Evolutionary conservation across 2,113 vertebrate genomes (phyloP), one percentile per base, ranked within the genome.

Genomic region (Mormoops blainvillei): DNA sequence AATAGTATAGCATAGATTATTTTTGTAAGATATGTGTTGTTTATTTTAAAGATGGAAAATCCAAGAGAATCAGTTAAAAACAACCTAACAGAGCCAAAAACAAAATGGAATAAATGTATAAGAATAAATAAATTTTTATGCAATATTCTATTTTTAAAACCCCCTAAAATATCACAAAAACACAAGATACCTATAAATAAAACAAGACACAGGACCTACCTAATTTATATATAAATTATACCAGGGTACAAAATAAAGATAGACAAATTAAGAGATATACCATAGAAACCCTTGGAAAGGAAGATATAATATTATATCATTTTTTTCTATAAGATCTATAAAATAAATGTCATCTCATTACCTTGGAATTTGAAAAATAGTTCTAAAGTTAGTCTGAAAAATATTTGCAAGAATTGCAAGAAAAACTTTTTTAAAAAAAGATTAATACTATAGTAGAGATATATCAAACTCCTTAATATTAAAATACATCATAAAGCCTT

Each of bases 301-400:
- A 89, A 94, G 28, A 91, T 26, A 80, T 33, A 78, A 26, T 45
- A 82, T n/a, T 83, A 48, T 58, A 38, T 14, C 5, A 28, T 15
- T 73, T 87, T 94, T 70, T 70, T 76, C 13, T 31, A 87, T 93
- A 94, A 96, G 68, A 7, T n/a, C 50, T 91, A 36, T 67, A 90
- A 91, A 87, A 82, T 78, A 86, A 92, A 97, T 43, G 22, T 7
- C 43, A 58, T 70, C 65, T 73, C 38, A 87, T 74, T 97, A 48
- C 28, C 87, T 73, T 36, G 58, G 61, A 33, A 61, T 15, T 52
- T 74, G 61, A 90, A 16, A 36, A 89, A 61, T 45, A 92, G 22
- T 80, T 61, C 67, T 82, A 77, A 82, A 77, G 56, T 61, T 95
- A 67, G 4, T 84, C 50, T 90, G 36, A 95, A 93, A 82, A 89